These are phyloP conservation scores for Chorisops tibialis DNA, from an alignment of 2,888 invertebrate species.

Conservation along the genomic window DNA sequence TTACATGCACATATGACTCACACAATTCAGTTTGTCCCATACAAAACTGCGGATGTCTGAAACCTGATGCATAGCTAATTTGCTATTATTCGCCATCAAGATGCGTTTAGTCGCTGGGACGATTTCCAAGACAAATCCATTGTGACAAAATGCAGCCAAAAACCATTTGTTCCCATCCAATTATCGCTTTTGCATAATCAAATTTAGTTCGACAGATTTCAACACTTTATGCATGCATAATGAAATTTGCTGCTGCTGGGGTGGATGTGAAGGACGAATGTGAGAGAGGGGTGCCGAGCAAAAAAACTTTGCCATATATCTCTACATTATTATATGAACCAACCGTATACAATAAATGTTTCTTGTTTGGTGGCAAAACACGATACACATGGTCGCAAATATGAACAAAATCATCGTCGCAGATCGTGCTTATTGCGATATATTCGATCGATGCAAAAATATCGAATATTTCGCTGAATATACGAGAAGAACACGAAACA, in stretches of 20 bases:
- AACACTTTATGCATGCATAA: constrained; percentile 22
- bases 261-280: no score
- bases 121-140: constrained; percentile 10
- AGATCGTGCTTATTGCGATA: no score
- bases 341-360: no score
- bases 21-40: background rate
- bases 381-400: no score
- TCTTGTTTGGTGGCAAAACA: no score
- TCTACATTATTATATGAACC: no score
- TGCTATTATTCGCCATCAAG: background rate
- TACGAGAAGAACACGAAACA: no score
- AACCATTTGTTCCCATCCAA: constrained; percentile 25
- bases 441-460: no score
- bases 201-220: constrained; percentile 25
- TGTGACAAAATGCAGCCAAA: constrained; percentile 24
- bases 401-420: no score
- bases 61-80: background rate
- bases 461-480: no score
- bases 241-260: constrained; percentile 16
- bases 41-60: background rate
- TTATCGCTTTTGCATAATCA: constrained; percentile 24
- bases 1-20: constrained; percentile 11
- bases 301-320: background rate
- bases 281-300: constrained; percentile 5
- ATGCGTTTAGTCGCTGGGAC: background rate